Evolutionary conservation across 35 echinoderm and acorn worm genomes (phyloP), one percentile per base, ranked within the genome.

Genomic region (Apostichopus californicus): DNA sequence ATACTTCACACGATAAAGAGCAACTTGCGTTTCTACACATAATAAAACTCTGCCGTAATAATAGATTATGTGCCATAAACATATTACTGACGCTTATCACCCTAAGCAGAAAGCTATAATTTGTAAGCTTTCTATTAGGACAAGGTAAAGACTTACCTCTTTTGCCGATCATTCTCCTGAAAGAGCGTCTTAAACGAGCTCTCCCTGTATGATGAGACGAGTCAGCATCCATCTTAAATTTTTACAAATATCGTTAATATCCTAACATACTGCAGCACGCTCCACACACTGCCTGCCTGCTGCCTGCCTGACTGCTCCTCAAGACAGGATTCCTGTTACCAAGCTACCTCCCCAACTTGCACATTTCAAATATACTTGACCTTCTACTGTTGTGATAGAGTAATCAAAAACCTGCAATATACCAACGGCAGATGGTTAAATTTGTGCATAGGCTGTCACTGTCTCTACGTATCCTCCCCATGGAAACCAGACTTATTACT

Each of bases 341-440:
- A 72, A 66, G 46, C 86, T 89, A 46, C 86, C 86, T 89, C 86
- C 86, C 86, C 26, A 46, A 24, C 60, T 75, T 72, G 68, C 86
- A 89, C 86, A 89, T 53, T 20, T 66, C 86, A 68, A 73, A 53
- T 89, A 89, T 52, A 89, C 86, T 89, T 89, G 86, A 89, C 86
- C 86, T 89, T 89, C 60, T 75, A 68, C 22, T 89, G 68, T 68
- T 72, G 86, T 89, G 86, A 66, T 75, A 89, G 86, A 89, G 86
- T 89, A 89, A 89, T 89, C 86, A 89, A 89, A 89, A 89, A 89
- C 86, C 86, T 89, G 68, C 86, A 89, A 23, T 89, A 66, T 89
- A 54, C 68, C 46, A 89, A 20, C 14, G 68, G 86, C 86, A 89
- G 86, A 89, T 89, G 86, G 86, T 75, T 89, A 89, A 89, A 89